Conservation (phyloP, 1,140 invertebrate genomes). For the Arion vulgaris region DNA sequence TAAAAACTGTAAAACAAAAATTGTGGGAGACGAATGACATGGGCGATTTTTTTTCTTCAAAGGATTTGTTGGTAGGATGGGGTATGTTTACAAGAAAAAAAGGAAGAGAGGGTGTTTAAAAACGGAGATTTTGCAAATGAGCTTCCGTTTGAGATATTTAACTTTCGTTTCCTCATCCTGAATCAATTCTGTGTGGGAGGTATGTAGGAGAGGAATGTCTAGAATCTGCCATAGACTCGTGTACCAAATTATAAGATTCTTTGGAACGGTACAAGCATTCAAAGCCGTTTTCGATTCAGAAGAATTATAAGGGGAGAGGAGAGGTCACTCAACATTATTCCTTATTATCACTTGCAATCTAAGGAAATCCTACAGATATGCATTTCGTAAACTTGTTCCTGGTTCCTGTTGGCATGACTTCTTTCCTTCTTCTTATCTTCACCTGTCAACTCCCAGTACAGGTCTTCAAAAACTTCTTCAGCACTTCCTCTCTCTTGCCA, state of each 20-base stretch:
- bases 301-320: not conserved
- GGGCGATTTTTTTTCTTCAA: too few relatives aligned
- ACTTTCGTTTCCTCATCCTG: not conserved
- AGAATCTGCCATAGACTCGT: conserved; percentile 4
- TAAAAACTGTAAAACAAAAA: too few relatives aligned
- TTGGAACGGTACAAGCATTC: not conserved
- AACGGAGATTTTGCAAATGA: not conserved
- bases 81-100: too few relatives aligned
- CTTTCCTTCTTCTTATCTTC: not conserved
- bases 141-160: not conserved
- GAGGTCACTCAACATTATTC: not conserved
- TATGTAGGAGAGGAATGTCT: conserved; percentile 3
- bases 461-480: too few relatives aligned
- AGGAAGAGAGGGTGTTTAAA: too few relatives aligned
- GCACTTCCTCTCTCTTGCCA: too few relatives aligned
- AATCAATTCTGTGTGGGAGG: conserved; percentile 9
- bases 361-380: not conserved
- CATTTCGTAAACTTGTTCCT: not conserved
- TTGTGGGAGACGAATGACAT: too few relatives aligned
- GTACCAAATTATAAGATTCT: conserved; percentile 10
- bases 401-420: not conserved
- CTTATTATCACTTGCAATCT: conserved; percentile 1
- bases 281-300: not conserved
- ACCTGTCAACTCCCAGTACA: too few relatives aligned
- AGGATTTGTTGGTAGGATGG: too few relatives aligned